Evolutionary conservation across 2,113 vertebrate genomes (phyloP).

Genomic region (Sceloporus undulatus): DNA sequence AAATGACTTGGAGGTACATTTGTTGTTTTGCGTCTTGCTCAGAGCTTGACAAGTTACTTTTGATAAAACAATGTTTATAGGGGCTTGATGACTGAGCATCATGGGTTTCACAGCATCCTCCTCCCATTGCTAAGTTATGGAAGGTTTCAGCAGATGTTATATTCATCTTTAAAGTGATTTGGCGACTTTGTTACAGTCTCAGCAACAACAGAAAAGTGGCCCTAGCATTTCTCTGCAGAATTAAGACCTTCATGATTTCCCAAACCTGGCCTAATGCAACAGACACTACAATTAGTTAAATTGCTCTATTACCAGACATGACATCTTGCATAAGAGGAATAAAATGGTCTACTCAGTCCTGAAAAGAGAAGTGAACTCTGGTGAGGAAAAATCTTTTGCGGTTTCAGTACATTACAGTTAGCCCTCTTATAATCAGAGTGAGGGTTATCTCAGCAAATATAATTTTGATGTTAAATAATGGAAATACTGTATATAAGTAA

Average conservation of each 20-base stretch:
- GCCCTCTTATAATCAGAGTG: slow-evolving; percentile 17
- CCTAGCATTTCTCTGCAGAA: background rate
- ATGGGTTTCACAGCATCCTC: background rate
- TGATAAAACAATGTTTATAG: background rate
- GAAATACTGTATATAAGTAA: background rate
- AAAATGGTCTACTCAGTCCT: slow-evolving; percentile 18
- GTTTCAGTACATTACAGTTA: slow-evolving; percentile 53
- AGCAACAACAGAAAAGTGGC: background rate
- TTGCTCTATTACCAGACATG: slow-evolving; percentile 15
- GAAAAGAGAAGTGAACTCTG: slow-evolving; percentile 45
- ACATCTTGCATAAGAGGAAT: background rate
- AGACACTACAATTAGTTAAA: background rate
- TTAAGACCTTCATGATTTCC: background rate
- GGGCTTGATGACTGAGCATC: background rate
- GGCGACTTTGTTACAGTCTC: background rate
- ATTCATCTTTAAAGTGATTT: background rate
- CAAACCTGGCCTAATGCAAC: background rate
- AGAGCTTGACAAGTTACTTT: too few relatives aligned
- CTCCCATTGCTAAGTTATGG: background rate
- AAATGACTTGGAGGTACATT: background rate
- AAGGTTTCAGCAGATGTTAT: background rate
- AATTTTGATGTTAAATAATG: background rate
- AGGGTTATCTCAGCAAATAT: background rate
- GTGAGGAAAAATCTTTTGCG: slow-evolving; percentile 28
- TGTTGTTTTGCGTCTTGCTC: background rate